These are phyloP conservation scores for Polydrusus cervinus DNA, from an alignment of 2,888 invertebrate genomes.

Conservation along the genomic window DNA sequence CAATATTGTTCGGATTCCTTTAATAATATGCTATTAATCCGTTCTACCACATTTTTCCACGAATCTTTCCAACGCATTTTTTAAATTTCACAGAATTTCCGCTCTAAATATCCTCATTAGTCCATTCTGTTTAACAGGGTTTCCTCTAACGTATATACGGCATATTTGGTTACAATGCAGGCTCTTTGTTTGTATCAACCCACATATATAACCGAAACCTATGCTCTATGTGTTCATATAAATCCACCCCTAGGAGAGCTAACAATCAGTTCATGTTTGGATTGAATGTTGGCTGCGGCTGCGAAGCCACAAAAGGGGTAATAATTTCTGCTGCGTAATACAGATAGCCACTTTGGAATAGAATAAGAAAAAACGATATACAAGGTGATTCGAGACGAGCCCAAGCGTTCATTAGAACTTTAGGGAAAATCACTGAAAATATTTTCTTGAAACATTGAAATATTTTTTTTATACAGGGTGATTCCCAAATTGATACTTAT, in stretches of 20 bases:
- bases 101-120: neutral
- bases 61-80: no score
- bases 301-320: conserved; percentile 11
- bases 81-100: neutral
- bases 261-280: conserved; percentile 34
- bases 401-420: no score
- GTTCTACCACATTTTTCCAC: no score
- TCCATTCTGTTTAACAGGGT: conserved; percentile 1
- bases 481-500: no score
- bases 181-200: conserved; percentile 25
- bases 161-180: conserved; percentile 30
- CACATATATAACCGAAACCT: conserved; percentile 21
- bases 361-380: no score
- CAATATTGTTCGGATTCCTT: no score
- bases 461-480: no score
- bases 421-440: no score
- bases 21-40: no score
- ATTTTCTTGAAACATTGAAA: no score
- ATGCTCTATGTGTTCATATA: conserved; percentile 29
- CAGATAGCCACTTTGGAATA: neutral
- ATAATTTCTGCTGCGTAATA: neutral
- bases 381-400: no score
- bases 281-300: conserved; percentile 28
- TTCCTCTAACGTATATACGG: neutral
- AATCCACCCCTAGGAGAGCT: conserved; percentile 15